Evolutionary conservation across 2,888 invertebrate genomes (phyloP), one percentile per base, ranked within the genome.

Genomic region (Metalampra italica): DNA sequence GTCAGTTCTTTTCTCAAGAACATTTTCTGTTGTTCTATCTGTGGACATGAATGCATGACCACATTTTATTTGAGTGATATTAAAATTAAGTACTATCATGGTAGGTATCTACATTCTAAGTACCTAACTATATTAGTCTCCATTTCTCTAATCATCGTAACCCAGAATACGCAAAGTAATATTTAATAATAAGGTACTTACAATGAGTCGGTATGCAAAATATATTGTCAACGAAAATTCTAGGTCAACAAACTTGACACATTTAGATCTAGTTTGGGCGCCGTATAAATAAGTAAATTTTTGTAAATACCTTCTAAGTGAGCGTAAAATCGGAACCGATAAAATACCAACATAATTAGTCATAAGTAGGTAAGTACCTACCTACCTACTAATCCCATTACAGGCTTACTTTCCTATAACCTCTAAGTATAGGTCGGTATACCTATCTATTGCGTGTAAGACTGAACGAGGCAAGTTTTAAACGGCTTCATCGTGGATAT

Each of bases 231-330:
- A 54, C 41, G 15, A 50, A 52, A 46, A 51, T 63, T 66, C 57
- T 71, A 68, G 75, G 71, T 74, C 73, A 70, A 70, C 65, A 69
- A 69, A 68, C 76, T 75, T 45, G 22, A 62, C 64, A 74, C 56
- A 64, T 69, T 66, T 46, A 59, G 61, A 73, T 70, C 70, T 63
- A 75, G 76, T 77, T 77, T 64, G 62, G 57, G 62, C 64, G 58
- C 64, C 57, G 71, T 56, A 56, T 56, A 56, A 53, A 57, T 57
- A 60, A n/a, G n/a, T 52, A 57, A 58, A 63, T 69, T 74, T 75
- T 75, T 73, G 68, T 66, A 63, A 75, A 71, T 32, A 32, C 22
- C 2, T n/a, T n/a, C n/a, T n/a, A 30, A 51, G 41, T 32, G 32
- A 44, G 52, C 47, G 44, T 44, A 38, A 14, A 29, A 47, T 48